These are phyloP conservation scores for Philereme transversata DNA, from an alignment of 2,888 invertebrate species.

Conservation along the genomic window DNA sequence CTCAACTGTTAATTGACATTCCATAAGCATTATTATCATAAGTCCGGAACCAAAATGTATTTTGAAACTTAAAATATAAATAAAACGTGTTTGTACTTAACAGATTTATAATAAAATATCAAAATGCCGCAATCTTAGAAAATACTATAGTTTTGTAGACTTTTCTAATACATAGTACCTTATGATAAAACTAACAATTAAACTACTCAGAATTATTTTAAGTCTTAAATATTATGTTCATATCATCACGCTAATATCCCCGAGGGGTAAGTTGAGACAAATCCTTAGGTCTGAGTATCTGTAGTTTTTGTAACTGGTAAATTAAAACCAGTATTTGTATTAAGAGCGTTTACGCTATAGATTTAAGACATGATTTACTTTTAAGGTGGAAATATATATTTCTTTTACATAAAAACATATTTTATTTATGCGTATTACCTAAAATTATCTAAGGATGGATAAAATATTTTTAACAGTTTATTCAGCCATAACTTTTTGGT, in stretches of 20 bases:
- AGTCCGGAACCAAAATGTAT: constrained; percentile 43
- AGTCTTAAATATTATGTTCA: constrained; percentile 1
- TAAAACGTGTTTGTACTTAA: constrained; percentile 16
- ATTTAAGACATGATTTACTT: constrained; percentile 44
- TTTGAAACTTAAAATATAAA: too few relatives aligned
- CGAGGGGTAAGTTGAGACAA: neutral
- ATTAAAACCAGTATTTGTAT: constrained; percentile 30
- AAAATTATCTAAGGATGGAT: too few relatives aligned
- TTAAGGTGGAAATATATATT: constrained; percentile 58
- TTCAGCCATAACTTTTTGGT: too few relatives aligned
- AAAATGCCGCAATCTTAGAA: constrained; percentile 13
- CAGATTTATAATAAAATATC: constrained; percentile 12
- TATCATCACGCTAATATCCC: neutral
- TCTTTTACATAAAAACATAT: constrained; percentile 48
- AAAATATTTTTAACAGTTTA: neutral
- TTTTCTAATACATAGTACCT: constrained; percentile 34
- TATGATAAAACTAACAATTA: constrained; percentile 48
- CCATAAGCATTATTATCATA: constrained; percentile 68
- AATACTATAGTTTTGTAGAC: neutral
- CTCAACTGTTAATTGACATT: constrained; percentile 78
- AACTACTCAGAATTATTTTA: constrained; percentile 29
- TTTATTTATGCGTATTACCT: constrained; percentile 20
- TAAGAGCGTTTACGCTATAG: constrained; percentile 40
- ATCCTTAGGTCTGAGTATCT: constrained; percentile 8
- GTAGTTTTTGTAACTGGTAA: constrained; percentile 5